A percentile compares a stretch with the other conserved stretches of the same genome.
Conservation (phyloP, 2,113 vertebrate species). For the Hippocampus abdominalis region DNA sequence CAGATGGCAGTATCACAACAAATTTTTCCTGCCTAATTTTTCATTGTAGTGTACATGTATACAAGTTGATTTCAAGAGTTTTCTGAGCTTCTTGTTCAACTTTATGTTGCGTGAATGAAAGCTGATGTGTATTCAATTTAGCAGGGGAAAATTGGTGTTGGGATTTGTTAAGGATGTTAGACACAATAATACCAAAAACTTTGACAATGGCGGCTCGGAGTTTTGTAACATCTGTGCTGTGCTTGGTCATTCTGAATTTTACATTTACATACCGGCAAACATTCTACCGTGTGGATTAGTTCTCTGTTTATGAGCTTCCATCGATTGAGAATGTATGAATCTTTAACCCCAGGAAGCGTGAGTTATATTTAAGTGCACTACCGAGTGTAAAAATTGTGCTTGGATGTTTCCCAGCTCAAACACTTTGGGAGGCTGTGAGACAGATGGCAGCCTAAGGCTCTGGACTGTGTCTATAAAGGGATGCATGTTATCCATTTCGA, state of each 20-base stretch:
- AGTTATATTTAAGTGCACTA: constrained; percentile 45
- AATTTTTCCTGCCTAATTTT: neutral
- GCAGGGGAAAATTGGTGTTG: too few species aligned
- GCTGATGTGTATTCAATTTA: too few species aligned
- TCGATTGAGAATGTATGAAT: constrained; percentile 34
- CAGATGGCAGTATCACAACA: constrained; percentile 55
- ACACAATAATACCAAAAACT: too few species aligned
- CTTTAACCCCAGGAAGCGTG: constrained; percentile 39
- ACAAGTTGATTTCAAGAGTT: neutral
- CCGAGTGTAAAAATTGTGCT: constrained; percentile 41
- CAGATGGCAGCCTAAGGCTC: constrained; percentile 31
- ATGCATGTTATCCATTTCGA: constrained; percentile 38
- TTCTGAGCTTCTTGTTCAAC: neutral
- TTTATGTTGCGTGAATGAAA: neutral
- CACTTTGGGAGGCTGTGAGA: constrained; percentile 31
- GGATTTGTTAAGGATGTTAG: too few species aligned
- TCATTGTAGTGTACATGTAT: neutral
- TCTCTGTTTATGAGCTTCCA: too few species aligned
- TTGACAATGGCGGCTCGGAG: too few species aligned
- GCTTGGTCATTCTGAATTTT: too few species aligned
- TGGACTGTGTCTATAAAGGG: constrained; percentile 53
- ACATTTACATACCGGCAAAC: too few species aligned
- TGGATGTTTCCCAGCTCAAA: constrained; percentile 58
- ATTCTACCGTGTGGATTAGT: too few species aligned
- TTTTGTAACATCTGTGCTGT: too few species aligned